Evolutionary conservation across 2,113 vertebrate species (phyloP), one percentile per base, ranked within the genome.

Genomic region (Urocitellus parryii): DNA sequence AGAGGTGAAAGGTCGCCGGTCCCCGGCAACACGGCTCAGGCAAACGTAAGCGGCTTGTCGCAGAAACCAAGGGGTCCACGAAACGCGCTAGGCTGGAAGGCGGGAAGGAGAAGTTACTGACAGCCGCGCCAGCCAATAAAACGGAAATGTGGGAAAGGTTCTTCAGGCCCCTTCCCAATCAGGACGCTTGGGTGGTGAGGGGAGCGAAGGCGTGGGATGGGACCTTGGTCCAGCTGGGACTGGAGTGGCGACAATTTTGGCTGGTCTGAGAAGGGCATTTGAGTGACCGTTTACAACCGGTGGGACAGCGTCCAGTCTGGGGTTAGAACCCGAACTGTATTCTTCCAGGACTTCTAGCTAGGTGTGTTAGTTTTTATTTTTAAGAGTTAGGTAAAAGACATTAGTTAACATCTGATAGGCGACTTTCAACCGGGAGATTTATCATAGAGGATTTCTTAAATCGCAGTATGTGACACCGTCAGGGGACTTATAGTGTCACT

Each of bases 11-110:
- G 96, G 96, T 95, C 97, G 88, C 96, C 0, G 96, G 96, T 82
- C 96, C 97, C 88, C 32, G 86, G 97, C 97, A 45, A 94, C 95
- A 58, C 97, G 72, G 96, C 96, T 96, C 96, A 85, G 90, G 93
- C 97, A 70, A 96, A 97, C 98, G 70, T 81, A 37, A 90, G 81
- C 83, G 39, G 92, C 96, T 68, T 5, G 97, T 93, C 84, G 74
- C 96, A 29, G 94, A 79, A 95, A 97, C 96, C 78, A 2, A 68
- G 97, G 96, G 97, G 92, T 95, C 94, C 83, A 29, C 85, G 85
- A 67, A 95, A 76, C 96, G 4, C 88, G 82, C 96, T 94, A 87
- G 93, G 92, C 81, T 65, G 42, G 90, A 65, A 79, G 95, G 95
- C 88, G 97, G 98, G 96, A 93, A 84, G 92, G 68, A 10, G 34